These are phyloP conservation scores for Macquaria australasica DNA, from an alignment of 2,113 vertebrate species.

Conservation along the genomic window DNA sequence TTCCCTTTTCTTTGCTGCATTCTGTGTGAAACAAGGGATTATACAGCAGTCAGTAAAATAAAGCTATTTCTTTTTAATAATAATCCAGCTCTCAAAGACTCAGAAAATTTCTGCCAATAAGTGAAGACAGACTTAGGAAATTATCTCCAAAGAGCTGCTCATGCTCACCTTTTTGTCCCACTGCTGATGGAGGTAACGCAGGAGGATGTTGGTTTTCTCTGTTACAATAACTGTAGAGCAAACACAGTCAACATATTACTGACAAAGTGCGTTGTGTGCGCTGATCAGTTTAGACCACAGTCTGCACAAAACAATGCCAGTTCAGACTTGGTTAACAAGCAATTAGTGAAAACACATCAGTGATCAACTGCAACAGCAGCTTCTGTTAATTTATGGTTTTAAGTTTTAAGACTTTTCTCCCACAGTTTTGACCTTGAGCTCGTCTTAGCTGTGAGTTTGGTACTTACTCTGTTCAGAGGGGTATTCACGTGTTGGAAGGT, in stretches of 20 bases:
- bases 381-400: background rate
- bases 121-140: background rate
- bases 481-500: slow-evolving; percentile 96
- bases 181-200: slow-evolving; percentile 98
- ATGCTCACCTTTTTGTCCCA: slow-evolving; percentile 97
- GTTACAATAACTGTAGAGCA: slow-evolving; percentile 93
- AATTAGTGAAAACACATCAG: background rate
- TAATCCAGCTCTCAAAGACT: background rate
- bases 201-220: slow-evolving; percentile 98
- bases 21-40: slow-evolving; percentile 83
- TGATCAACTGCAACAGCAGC: background rate
- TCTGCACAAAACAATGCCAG: background rate
- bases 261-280: background rate
- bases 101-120: background rate
- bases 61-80: background rate
- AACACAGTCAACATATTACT: slow-evolving; percentile 27
- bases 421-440: background rate
- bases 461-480: slow-evolving; percentile 97
- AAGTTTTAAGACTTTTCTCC: background rate
- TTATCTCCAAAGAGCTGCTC: background rate
- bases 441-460: background rate
- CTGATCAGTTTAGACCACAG: background rate
- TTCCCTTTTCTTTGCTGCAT: slow-evolving; percentile 97
- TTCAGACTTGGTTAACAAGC: background rate
- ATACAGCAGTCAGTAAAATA: slow-evolving; percentile 60